Conservation (phyloP, 2,888 invertebrate genomes). For the Heteropelma amictum region DNA sequence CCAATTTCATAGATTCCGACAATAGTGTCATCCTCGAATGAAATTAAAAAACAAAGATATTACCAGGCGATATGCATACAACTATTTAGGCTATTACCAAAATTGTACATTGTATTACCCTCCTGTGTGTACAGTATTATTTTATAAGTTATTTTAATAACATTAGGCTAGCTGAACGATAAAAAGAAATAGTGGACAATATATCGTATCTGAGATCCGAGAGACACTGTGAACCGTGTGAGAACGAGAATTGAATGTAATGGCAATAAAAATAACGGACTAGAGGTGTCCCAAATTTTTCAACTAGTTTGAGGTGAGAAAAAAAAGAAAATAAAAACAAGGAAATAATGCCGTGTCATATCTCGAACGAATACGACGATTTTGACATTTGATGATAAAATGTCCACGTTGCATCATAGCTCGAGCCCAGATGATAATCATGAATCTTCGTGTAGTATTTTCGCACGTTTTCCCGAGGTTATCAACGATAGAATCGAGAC, state of each 20-base stretch:
- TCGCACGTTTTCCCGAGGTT: constrained; percentile 79
- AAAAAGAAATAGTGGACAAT: constrained; percentile 60
- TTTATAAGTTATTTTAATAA: constrained; percentile 66
- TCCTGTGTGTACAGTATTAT: constrained; percentile 66
- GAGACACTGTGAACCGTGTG: constrained; percentile 17
- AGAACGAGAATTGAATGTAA: constrained; percentile 37
- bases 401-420: constrained; percentile 18
- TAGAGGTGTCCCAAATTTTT: background rate
- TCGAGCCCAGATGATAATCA: constrained; percentile 17
- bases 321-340: background rate
- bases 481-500: constrained; percentile 81
- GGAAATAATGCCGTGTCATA: background rate
- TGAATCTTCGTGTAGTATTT: background rate
- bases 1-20: background rate
- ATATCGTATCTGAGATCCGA: constrained; percentile 43
- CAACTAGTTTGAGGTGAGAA: background rate
- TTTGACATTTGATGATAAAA: constrained; percentile 5
- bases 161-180: constrained; percentile 51
- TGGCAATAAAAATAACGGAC: constrained; percentile 7
- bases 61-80: constrained; percentile 22
- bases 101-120: constrained; percentile 53
- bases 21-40: constrained; percentile 2
- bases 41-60: constrained; percentile 16
- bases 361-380: background rate
- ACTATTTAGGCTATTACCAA: constrained; percentile 42